These are phyloP conservation scores for Ciconia maguari DNA, from an alignment of 2,113 vertebrate genomes.

Conservation along the genomic window DNA sequence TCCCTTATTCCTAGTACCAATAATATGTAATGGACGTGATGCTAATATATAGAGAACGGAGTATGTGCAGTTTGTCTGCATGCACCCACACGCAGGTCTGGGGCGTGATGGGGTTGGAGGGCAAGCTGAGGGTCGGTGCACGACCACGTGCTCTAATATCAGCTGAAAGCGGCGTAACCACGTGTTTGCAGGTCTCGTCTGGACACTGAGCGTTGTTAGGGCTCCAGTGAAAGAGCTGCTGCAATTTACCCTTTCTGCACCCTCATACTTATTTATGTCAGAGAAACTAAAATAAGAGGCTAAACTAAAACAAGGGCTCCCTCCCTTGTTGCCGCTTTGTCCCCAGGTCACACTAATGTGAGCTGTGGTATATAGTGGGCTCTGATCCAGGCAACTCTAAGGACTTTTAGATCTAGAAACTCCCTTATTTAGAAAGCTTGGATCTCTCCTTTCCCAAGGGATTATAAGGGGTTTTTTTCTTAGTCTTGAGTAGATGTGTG, in stretches of 20 bases:
- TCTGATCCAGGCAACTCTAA: not conserved
- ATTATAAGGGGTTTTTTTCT: not conserved
- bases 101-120: not conserved
- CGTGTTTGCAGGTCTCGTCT: not conserved
- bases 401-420: not conserved
- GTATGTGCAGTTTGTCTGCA: not conserved
- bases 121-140: not conserved
- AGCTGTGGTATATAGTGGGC: not conserved
- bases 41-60: not conserved
- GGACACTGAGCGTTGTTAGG: not conserved
- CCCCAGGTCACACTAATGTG: not conserved
- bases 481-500: not conserved
- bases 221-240: not conserved
- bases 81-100: not conserved
- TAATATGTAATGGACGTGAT: not conserved
- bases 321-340: not conserved
- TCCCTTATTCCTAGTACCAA: not conserved
- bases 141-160: not conserved
- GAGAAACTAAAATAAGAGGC: not conserved
- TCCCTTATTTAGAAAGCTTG: not conserved
- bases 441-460: not conserved
- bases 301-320: no score
- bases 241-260: not conserved
- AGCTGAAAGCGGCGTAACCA: rapidly evolving
- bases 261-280: not conserved